These are phyloP conservation scores for Trachelus tabidus DNA, from an alignment of 2,888 invertebrate species.

Conservation along the genomic window DNA sequence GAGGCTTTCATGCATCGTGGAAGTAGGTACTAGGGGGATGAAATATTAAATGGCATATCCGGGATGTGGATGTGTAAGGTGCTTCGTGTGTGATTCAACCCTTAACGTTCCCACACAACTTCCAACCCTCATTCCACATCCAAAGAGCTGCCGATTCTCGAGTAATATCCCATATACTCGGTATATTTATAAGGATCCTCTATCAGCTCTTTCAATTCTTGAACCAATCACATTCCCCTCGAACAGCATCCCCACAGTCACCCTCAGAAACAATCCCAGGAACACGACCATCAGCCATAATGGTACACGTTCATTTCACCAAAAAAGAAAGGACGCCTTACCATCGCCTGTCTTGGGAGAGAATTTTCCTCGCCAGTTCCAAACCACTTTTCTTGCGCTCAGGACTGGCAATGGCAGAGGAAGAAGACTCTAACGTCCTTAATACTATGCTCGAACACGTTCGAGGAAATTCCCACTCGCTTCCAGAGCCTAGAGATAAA, in stretches of 20 bases:
- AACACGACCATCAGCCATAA: background rate
- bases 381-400: background rate
- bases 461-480: background rate
- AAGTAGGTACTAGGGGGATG: background rate
- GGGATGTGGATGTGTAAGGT: background rate
- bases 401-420: background rate
- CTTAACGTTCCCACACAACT: background rate
- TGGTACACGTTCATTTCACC: background rate
- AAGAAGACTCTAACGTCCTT: background rate
- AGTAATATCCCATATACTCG: background rate
- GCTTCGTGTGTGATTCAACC: background rate
- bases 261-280: background rate
- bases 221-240: background rate
- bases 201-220: background rate
- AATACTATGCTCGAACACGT: background rate
- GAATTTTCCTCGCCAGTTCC: background rate
- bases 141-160: background rate
- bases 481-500: background rate
- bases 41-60: background rate
- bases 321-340: background rate
- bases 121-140: background rate
- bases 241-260: background rate
- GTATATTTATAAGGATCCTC: background rate
- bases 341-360: background rate
- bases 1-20: background rate